These are phyloP conservation scores for Coenonympha glycerion DNA, from an alignment of 2,888 invertebrate genomes.

Conservation along the genomic window DNA sequence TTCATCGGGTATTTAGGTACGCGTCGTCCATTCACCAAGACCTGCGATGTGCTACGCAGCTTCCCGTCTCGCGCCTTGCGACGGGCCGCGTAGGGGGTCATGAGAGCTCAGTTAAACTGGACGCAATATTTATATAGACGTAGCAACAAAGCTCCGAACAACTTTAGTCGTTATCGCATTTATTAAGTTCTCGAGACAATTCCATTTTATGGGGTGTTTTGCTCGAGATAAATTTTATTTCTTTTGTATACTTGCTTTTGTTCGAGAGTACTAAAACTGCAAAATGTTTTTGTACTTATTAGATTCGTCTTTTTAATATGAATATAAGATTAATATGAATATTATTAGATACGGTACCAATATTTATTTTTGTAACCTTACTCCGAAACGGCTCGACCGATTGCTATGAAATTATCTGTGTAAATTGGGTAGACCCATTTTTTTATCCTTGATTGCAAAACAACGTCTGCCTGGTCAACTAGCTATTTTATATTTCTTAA, in stretches of 20 bases:
- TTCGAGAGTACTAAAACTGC: conserved; percentile 25
- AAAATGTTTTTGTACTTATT: conserved; percentile 16
- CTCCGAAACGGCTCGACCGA: no score
- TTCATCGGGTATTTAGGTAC: conserved; percentile 64
- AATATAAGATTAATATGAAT: no score
- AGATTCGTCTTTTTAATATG: no score
- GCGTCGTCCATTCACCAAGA: conserved; percentile 52
- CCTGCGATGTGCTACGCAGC: conserved; percentile 40
- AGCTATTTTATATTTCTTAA: no score
- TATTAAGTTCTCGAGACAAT: conserved; percentile 74
- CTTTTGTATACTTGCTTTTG: conserved; percentile 60
- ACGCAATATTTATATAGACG: conserved; percentile 66
- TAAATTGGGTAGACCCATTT: no score
- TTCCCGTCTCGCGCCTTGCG: conserved; percentile 26
- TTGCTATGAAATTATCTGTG: no score
- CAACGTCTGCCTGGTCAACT: no score
- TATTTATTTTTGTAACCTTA: no score
- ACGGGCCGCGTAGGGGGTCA: conserved; percentile 21
- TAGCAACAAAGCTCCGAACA: conserved; percentile 68
- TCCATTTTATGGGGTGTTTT: conserved; percentile 75
- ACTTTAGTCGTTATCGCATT: conserved; percentile 74
- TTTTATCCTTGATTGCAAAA: no score
- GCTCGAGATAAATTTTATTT: conserved; percentile 71
- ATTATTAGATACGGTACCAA: no score
- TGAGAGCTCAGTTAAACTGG: conserved; percentile 40